phyloP scores from a whole-genome alignment of 2,888 invertebrate genomes.

The Perizoma flavofasciatum region DNA sequence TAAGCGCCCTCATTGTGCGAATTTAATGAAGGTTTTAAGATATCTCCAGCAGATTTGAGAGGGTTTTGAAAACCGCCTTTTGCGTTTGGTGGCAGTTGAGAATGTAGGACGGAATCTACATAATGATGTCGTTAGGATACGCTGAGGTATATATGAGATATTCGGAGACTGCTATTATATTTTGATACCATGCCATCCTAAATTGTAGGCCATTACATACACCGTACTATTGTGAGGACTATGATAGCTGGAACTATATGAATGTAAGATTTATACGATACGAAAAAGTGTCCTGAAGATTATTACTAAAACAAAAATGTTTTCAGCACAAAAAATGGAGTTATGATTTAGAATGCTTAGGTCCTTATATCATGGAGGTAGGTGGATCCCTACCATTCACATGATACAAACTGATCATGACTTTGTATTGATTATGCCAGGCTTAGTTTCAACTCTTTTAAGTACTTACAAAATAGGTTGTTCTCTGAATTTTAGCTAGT shows the following conservation, averaged over 20 bases:
- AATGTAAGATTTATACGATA: slow-evolving; percentile 1
- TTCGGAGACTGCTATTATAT: slow-evolving; percentile 14
- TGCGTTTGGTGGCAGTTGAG: slow-evolving; percentile 45
- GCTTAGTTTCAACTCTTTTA: no score
- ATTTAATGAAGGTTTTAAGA: slow-evolving; percentile 35
- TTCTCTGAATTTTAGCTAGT: no score
- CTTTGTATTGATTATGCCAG: no score
- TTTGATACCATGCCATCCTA: slow-evolving; percentile 14
- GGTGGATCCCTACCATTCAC: no score
- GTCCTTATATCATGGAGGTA: no score
- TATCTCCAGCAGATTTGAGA: slow-evolving; percentile 33
- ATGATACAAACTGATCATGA: no score
- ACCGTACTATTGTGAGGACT: not conserved
- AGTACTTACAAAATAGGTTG: no score
- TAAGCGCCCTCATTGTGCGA: slow-evolving; percentile 32
- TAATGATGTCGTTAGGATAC: slow-evolving; percentile 54
- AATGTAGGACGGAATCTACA: slow-evolving; percentile 53
- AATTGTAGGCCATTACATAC: slow-evolving; percentile 7
- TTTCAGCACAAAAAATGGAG: no score
- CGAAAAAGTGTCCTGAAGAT: not conserved
- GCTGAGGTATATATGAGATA: slow-evolving; percentile 29
- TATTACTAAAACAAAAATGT: no score
- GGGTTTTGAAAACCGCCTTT: slow-evolving; percentile 44
- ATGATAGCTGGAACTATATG: not conserved
- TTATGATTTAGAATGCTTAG: no score